These are phyloP conservation scores for Pristionchus arcanus DNA, from an alignment of 2,888 invertebrate species.

Conservation along the genomic window DNA sequence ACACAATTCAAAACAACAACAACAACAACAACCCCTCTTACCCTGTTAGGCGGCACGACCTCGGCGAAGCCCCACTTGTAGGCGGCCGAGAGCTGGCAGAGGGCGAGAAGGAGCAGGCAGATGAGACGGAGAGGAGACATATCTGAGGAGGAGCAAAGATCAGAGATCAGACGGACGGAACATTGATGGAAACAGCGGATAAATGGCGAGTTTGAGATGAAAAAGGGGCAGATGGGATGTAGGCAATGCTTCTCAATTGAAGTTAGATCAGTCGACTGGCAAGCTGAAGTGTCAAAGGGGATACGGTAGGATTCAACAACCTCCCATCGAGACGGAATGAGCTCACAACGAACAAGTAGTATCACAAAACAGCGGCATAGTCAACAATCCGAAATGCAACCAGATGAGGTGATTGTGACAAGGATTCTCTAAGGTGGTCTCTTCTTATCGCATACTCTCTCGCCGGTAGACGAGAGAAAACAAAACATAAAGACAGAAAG, in stretches of 20 bases:
- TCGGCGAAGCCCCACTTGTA: slow-evolving; percentile 39
- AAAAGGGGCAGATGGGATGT: too few species aligned
- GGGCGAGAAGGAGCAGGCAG: not conserved
- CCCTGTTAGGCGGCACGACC: not conserved
- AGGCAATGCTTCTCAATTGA: too few species aligned
- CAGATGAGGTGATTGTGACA: not conserved
- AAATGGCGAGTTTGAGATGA: too few species aligned
- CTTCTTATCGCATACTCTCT: too few species aligned
- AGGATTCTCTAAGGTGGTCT: not conserved
- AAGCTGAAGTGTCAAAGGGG: too few species aligned
- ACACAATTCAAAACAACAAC: not conserved
- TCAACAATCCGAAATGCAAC: not conserved
- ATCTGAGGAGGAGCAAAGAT: not conserved
- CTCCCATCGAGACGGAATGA: not conserved
- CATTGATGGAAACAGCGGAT: too few species aligned
- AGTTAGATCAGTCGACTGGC: too few species aligned
- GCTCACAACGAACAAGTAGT: not conserved
- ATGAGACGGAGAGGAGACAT: slow-evolving; percentile 5
- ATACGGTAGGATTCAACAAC: not conserved
- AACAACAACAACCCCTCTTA: not conserved
- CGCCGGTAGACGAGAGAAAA: too few species aligned
- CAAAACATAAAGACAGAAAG: too few species aligned
- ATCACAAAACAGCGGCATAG: too few species aligned
- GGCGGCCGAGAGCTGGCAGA: not conserved
- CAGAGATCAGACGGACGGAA: too few species aligned